phyloP scores from a whole-genome alignment of 2,888 invertebrate genomes.

The Calliphora vomitoria region DNA sequence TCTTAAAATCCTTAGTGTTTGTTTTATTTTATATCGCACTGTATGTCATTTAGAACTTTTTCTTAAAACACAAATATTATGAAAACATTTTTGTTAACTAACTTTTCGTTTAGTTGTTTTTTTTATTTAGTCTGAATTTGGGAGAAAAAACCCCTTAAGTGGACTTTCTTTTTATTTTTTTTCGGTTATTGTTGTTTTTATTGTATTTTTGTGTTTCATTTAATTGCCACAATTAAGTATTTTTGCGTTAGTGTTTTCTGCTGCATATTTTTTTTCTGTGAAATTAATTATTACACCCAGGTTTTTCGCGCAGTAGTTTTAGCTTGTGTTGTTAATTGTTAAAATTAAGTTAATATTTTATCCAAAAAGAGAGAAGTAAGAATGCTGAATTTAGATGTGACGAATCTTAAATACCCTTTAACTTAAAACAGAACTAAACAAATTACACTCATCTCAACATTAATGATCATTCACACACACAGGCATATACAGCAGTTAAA shows the following conservation, averaged over 20 bases:
- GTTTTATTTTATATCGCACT: neutral
- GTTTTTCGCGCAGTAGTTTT: neutral
- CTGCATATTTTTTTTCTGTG: neutral
- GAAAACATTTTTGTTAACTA: constrained; percentile 6
- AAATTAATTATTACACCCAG: constrained; percentile 16
- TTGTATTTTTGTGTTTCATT: constrained; percentile 44
- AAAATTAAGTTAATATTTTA: constrained; percentile 64
- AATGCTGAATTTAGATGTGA: neutral
- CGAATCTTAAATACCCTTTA: too few relatives aligned
- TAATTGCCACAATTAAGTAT: constrained; percentile 61
- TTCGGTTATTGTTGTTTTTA: constrained; percentile 4
- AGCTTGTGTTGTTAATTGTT: constrained; percentile 57
- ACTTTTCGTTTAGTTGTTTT: neutral
- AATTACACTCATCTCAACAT: too few relatives aligned
- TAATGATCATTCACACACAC: too few relatives aligned
- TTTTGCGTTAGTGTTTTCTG: constrained; percentile 19
- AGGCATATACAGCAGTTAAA: too few relatives aligned
- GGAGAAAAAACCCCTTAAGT: constrained; percentile 1
- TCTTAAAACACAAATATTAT: neutral
- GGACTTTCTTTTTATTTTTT: constrained; percentile 40
- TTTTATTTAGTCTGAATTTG: neutral
- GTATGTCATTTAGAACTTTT: neutral
- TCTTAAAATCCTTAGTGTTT: too few relatives aligned
- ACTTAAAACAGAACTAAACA: too few relatives aligned
- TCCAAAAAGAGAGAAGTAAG: neutral